Evolutionary conservation across 2,113 vertebrate genomes (phyloP).

Genomic region (Myrmophylax atrothorax): DNA sequence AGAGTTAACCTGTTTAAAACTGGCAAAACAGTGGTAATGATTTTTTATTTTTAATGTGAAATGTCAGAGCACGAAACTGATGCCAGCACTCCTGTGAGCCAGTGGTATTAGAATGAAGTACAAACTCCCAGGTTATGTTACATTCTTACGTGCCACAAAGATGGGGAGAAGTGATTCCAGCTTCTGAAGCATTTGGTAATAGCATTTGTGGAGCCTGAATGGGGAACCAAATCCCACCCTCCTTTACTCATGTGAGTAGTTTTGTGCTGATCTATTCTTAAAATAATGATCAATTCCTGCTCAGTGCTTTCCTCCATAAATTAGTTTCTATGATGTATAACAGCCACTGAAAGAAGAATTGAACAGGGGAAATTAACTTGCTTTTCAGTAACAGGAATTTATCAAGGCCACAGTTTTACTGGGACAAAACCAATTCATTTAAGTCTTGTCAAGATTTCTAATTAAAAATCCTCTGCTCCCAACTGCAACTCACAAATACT

Average conservation of each 20-base stretch:
- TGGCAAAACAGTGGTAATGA: not conserved
- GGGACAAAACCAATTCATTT: conserved; percentile 49
- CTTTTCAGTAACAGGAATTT: conserved; percentile 49
- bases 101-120: not conserved
- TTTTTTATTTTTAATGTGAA: not conserved
- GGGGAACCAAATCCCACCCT: conserved; percentile 18
- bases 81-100: not conserved
- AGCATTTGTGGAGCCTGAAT: not conserved
- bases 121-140: not conserved
- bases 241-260: not conserved
- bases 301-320: conserved; percentile 14
- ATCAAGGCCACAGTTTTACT: conserved; percentile 35
- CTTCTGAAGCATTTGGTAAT: not conserved
- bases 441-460: conserved; percentile 46
- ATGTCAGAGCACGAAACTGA: not conserved
- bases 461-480: conserved; percentile 44
- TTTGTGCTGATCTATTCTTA: conserved; percentile 44
- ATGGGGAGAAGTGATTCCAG: not conserved
- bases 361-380: conserved; percentile 58
- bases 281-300: conserved; percentile 26
- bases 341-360: conserved; percentile 32
- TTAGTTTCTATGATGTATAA: conserved; percentile 55
- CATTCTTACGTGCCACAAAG: not conserved
- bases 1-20: not conserved
- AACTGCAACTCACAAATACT: conserved; percentile 33